Percentiles rank a stretch among this genome's conserved stretches.
These are phyloP conservation scores for Theocolax elegans DNA, from an alignment of 1,140 invertebrate species.

Conservation along the genomic window DNA sequence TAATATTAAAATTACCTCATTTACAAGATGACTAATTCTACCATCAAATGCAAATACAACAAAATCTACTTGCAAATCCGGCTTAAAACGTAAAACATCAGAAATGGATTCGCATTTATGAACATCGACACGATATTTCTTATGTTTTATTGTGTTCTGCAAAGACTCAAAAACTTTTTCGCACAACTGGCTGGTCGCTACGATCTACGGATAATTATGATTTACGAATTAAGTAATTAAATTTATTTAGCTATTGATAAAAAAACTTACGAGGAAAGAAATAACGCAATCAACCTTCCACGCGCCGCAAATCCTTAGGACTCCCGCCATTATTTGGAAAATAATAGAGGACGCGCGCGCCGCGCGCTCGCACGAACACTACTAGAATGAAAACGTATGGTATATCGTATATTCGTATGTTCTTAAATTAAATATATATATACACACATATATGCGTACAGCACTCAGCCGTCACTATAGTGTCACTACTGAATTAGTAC, in stretches of 20 bases:
- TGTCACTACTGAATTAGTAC: no score
- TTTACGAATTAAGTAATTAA: neutral
- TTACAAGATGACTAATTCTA: conserved; percentile 45
- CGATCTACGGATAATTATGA: conserved; percentile 48
- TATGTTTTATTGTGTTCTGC: conserved; percentile 44
- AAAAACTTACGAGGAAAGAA: conserved; percentile 55
- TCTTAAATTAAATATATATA: no score
- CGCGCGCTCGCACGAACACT: no score
- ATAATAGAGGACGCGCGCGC: neutral
- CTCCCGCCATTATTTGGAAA: conserved; percentile 53
- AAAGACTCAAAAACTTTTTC: conserved; percentile 54
- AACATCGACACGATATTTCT: conserved; percentile 48
- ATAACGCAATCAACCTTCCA: conserved; percentile 48
- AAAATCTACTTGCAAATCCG: conserved; percentile 56
- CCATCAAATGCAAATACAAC: conserved; percentile 60
- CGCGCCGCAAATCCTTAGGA: conserved; percentile 49
- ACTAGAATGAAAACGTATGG: no score
- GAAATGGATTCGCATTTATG: conserved; percentile 58
- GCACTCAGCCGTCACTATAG: no score
- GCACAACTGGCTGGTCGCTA: conserved; percentile 54
- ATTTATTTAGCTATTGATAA: neutral
- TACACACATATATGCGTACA: no score
- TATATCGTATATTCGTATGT: no score
- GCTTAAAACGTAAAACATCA: conserved; percentile 45
- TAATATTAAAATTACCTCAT: conserved; percentile 49